phyloP scores from a whole-genome alignment of 1,140 invertebrate species.

The Ladona fulva region DNA sequence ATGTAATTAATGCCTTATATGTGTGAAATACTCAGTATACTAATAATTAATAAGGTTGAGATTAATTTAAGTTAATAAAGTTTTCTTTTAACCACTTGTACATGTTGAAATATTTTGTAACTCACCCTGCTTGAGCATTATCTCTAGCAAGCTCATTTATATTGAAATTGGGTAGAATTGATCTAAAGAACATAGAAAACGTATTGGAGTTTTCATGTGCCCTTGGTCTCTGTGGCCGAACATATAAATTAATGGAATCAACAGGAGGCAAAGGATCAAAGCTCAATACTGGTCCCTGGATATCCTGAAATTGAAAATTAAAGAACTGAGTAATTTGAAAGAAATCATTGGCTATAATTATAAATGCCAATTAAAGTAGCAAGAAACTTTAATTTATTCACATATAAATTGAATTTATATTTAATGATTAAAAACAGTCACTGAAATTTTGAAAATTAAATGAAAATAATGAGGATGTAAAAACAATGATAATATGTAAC shows the following conservation, averaged over 20 bases:
- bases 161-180: constrained; percentile 54
- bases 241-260: constrained; percentile 66
- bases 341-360: neutral
- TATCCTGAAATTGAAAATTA: constrained; percentile 38
- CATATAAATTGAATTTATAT: no score
- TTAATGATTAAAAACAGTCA: no score
- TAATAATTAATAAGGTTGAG: no score
- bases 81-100: no score
- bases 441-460: no score
- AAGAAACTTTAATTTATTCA: no score
- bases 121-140: constrained; percentile 23
- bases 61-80: no score
- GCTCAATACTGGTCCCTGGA: constrained; percentile 54
- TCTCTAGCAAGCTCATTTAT: constrained; percentile 29
- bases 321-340: constrained; percentile 17
- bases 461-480: constrained; percentile 5
- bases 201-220: constrained; percentile 31
- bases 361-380: neutral
- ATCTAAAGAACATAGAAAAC: constrained; percentile 55
- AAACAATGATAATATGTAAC: no score
- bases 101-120: neutral
- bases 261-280: constrained; percentile 73
- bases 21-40: no score
- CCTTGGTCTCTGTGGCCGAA: constrained; percentile 37
- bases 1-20: no score